Evolutionary conservation across 2,888 invertebrate species (phyloP), one percentile per base, ranked within the genome.

Genomic region (Halictus ligatus): DNA sequence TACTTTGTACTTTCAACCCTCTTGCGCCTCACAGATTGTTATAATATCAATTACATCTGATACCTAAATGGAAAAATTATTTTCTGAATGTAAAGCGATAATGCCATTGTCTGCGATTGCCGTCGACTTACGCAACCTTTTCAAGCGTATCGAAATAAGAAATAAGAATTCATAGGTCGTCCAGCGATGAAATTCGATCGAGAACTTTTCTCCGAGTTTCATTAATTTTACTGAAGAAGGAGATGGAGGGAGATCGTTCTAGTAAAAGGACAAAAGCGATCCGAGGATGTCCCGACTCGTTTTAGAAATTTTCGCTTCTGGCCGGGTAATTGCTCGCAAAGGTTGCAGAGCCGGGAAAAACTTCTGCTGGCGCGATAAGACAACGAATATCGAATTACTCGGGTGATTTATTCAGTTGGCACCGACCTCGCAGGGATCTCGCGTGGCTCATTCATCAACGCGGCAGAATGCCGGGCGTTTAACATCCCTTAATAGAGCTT

Each of bases 361-460:
- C n/a, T 18, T 54, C 25, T 60, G 12, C 7, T 46, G 43, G 46
- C 21, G 40, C 54, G 74, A 77, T 79, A 76, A 80, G 71, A 54
- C 74, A 46, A 29, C 67, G 60, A 80, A 82, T 78, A 86, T 83
- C 84, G 67, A 84, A 79, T 80, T 80, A 80, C 78, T 48, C 29
- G 80, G 64, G 73, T 69, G 81, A 88, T 84, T 80, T 78, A 80
- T 84, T 35, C 54, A 40, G 25, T 29, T 15, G 43, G 18, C 58
- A 35, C 25, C 54, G 43, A 78, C 78, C 75, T 84, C 75, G 71
- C 69, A 2, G 58, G 72, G 15, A 75, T 80, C 48, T 58, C 64
- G 67, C 67, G 40, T 76, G 71, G 78, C 83, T 75, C 81, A 60
- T 88, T 78, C 60, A 82, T 84, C 80, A 81, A 81, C 71, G 13